A percentile compares a stretch with the other conserved stretches of the same genome.
Evolutionary conservation across 2,113 vertebrate species (phyloP).

Genomic region (Rhinogobius similis): DNA sequence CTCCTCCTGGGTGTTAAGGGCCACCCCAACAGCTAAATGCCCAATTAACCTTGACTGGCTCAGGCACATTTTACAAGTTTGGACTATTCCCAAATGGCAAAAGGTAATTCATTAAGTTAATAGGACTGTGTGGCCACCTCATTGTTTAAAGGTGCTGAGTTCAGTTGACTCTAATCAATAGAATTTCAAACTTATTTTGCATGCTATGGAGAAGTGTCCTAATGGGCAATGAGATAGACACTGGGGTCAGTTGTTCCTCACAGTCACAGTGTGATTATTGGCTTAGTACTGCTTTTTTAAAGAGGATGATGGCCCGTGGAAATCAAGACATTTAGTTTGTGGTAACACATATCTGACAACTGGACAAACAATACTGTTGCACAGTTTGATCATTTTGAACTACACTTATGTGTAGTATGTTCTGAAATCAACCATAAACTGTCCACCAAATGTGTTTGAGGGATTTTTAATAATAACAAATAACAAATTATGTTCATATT

Average conservation of each 20-base stretch:
- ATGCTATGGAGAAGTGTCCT: conserved; percentile 45
- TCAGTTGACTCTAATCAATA: conserved; percentile 68
- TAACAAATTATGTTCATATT: no score
- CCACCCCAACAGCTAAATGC: conserved; percentile 68
- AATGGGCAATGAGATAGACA: conserved; percentile 3
- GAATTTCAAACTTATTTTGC: conserved; percentile 64
- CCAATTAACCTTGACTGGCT: conserved; percentile 78
- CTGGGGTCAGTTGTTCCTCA: neutral
- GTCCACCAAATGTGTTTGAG: no score
- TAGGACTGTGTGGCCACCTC: conserved; percentile 64
- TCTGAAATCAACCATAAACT: no score
- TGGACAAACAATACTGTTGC: neutral
- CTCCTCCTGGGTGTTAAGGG: conserved; percentile 65
- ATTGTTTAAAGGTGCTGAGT: conserved; percentile 68
- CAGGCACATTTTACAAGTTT: conserved; percentile 76
- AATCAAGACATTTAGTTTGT: neutral
- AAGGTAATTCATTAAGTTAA: conserved; percentile 76
- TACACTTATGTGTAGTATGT: no score
- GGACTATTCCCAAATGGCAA: conserved; percentile 73
- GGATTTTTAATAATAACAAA: no score
- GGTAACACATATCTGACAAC: neutral
- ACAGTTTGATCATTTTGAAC: no score
- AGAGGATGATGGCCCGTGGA: neutral
- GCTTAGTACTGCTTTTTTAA: neutral
- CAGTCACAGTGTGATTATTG: neutral